These are phyloP conservation scores for Rissa tridactyla DNA, from an alignment of 2,113 vertebrate species.

Conservation along the genomic window DNA sequence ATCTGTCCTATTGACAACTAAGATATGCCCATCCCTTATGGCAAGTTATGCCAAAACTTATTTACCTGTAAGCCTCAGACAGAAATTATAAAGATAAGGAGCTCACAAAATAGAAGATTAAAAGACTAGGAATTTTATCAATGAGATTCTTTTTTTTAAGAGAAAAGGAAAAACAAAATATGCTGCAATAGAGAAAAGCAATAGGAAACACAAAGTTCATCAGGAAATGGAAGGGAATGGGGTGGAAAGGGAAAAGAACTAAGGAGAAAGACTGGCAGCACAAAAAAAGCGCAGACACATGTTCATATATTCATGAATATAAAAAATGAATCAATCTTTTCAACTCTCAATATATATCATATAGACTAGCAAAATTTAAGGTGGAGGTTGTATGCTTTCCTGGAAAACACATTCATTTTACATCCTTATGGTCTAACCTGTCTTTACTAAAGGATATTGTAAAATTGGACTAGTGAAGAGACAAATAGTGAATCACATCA, in stretches of 20 bases:
- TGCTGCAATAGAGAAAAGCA: not conserved
- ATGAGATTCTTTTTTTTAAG: not conserved
- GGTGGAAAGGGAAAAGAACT: not conserved
- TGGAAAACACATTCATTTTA: not conserved
- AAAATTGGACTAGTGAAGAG: not conserved
- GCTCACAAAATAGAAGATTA: not conserved
- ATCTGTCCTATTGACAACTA: not conserved
- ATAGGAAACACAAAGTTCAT: not conserved
- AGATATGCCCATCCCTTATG: too few species aligned
- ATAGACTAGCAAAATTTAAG: not conserved
- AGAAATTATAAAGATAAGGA: not conserved
- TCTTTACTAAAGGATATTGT: not conserved
- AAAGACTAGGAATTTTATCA: not conserved
- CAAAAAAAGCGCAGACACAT: not conserved
- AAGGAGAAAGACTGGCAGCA: not conserved
- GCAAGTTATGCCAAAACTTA: not conserved
- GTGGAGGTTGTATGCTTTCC: not conserved
- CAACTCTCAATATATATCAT: not conserved
- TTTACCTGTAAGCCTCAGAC: not conserved
- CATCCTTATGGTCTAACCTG: not conserved
- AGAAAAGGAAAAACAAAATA: not conserved
- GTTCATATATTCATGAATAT: not conserved
- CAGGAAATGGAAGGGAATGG: not conserved
- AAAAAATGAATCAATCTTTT: not conserved
- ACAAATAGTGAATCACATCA: not conserved